phyloP scores from a whole-genome alignment of 2,888 invertebrate genomes.

The Empis stercorea region DNA sequence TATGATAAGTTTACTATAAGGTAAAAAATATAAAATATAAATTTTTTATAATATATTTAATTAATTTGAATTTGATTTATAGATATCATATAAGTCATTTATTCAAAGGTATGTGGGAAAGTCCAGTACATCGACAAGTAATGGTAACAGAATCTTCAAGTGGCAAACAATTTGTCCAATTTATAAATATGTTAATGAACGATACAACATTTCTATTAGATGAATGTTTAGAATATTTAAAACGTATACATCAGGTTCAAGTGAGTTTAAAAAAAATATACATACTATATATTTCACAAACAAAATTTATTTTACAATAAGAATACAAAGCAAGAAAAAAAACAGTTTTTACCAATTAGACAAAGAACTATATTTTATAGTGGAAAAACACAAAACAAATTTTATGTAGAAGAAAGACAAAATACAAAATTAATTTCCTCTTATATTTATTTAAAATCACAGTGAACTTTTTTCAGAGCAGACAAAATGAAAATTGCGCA shows the following conservation, averaged over 20 bases:
- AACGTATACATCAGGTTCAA: constrained; percentile 78
- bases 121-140: constrained; percentile 71
- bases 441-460: too few relatives aligned
- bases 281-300: neutral
- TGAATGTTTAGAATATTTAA: constrained; percentile 86
- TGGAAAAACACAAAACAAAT: too few relatives aligned
- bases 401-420: too few relatives aligned
- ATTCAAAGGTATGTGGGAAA: constrained; percentile 91
- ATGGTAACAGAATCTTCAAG: constrained; percentile 84
- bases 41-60: neutral
- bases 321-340: neutral
- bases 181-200: constrained; percentile 95
- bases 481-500: too few relatives aligned
- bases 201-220: constrained; percentile 94
- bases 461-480: too few relatives aligned
- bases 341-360: too few relatives aligned
- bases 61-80: neutral
- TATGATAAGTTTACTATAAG: constrained; percentile 98
- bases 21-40: constrained; percentile 17
- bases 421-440: too few relatives aligned
- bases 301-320: neutral
- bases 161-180: constrained; percentile 88
- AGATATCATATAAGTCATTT: constrained; percentile 92
- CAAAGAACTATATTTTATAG: too few relatives aligned
- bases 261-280: constrained; percentile 42